phyloP scores from a whole-genome alignment of 2,797 vertebrate species.

The Neosalanx taihuensis region DNA sequence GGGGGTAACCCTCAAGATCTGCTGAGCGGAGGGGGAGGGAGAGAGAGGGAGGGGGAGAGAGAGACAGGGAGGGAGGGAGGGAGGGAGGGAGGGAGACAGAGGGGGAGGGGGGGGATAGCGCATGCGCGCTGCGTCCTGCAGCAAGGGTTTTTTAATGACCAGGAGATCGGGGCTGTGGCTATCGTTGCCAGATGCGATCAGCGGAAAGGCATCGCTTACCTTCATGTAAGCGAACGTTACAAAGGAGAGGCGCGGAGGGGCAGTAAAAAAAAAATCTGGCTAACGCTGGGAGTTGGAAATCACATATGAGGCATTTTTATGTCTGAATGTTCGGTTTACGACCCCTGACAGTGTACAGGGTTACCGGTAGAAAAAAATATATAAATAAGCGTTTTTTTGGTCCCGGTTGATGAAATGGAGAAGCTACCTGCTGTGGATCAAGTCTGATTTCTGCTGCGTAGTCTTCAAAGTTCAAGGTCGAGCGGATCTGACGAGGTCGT shows the following conservation, averaged over 20 bases:
- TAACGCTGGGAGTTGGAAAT: conserved; percentile 36
- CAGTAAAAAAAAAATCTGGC: conserved; percentile 56
- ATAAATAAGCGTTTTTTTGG: conserved; percentile 17
- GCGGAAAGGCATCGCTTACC: conserved; percentile 51
- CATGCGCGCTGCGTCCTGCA: no score
- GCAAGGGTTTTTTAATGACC: conserved; percentile 34
- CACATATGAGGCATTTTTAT: conserved; percentile 38
- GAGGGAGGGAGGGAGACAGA: conserved; percentile 20
- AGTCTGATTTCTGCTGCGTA: no score
- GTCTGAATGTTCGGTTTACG: conserved; percentile 44
- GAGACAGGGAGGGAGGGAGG: no score
- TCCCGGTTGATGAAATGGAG: conserved; percentile 51
- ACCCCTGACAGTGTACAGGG: conserved; percentile 46
- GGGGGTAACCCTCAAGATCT: conserved; percentile 72
- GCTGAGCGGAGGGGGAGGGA: conserved; percentile 51
- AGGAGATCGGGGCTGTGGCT: conserved; percentile 33
- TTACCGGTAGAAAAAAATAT: conserved; percentile 23
- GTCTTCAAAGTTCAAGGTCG: no score
- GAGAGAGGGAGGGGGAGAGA: no score
- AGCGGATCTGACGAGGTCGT: no score
- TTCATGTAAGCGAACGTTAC: conserved; percentile 50
- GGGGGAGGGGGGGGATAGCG: no score
- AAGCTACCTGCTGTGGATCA: no score
- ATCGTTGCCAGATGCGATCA: conserved; percentile 53
- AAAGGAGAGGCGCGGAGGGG: conserved; percentile 41